Evolutionary conservation across 2,113 vertebrate genomes (phyloP).

Genomic region (Odontesthes bonariensis): DNA sequence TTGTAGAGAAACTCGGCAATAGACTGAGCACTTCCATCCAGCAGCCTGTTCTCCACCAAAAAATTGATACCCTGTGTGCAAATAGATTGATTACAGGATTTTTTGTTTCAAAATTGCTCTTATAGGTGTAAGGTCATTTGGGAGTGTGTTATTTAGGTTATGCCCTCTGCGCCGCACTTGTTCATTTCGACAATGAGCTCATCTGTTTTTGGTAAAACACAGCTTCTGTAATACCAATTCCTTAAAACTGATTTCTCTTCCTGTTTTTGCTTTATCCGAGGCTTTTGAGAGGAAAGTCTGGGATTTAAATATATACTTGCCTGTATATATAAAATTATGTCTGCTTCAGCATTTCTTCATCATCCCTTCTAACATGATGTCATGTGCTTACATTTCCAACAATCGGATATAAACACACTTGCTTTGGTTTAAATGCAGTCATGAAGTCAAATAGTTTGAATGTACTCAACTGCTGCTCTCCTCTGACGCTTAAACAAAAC

Average conservation of each 20-base stretch:
- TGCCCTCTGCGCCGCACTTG: background rate
- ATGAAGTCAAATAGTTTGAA: background rate
- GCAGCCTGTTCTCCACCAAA: constrained; percentile 85
- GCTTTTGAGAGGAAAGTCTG: background rate
- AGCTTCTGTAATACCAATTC: constrained; percentile 60
- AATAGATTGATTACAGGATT: background rate
- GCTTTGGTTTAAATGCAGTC: background rate
- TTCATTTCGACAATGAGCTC: constrained; percentile 59
- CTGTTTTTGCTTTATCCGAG: constrained; percentile 48
- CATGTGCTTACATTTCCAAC: background rate
- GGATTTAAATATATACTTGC: background rate
- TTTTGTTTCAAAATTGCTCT: background rate
- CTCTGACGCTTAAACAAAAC: background rate
- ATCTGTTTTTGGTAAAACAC: constrained; percentile 10
- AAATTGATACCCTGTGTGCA: constrained; percentile 89
- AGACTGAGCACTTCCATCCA: constrained; percentile 78
- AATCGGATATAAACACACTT: background rate
- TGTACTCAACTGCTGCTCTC: background rate
- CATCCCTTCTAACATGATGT: background rate
- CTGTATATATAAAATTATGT: background rate
- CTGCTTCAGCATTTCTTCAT: background rate
- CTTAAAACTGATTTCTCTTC: constrained; percentile 57
- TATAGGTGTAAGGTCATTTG: background rate
- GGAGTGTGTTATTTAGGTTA: fast-evolving
- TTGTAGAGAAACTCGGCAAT: constrained; percentile 94